Evolutionary conservation across 2,113 vertebrate species (phyloP), one percentile per base, ranked within the genome.

Genomic region (Pollimyrus isidori): DNA sequence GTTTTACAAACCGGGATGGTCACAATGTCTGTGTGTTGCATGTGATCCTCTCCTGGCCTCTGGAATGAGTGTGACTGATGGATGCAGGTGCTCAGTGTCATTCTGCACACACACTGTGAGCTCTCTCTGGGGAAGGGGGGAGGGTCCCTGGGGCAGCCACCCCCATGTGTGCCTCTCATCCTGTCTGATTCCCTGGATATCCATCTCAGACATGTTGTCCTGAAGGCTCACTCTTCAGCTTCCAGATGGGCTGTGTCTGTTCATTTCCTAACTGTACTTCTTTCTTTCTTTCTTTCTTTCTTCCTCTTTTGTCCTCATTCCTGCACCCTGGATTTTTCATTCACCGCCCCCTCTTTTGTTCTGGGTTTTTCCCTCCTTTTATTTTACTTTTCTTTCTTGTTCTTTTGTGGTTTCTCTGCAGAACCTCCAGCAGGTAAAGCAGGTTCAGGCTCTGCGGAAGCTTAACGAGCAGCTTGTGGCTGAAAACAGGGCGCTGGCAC

Each of bases 401-500:
- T 96, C 92, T 95, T 92, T 95, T 94, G 92, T 93, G 92, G 96
- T 96, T 87, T 96, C 93, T 84, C 94, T 96, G 94, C 97, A 99
- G 98, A 98, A 97, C 95, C 97, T 98, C 93, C 97, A 97, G 92
- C 97, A 98, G 97, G 96, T 98, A 97, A 98, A 97, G 96, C 97
- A 99, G 96, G 97, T 98, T 96, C 97, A 97, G 23, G 95, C 97
- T 95, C 96, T 99, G 97, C 97, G 96, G 93, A 96, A 96, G 95
- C 96, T 98, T 95, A 98, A 99, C 96, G 97, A 99, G 94, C 96
- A 96, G 90, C 97, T 99, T 96, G 95, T 98, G 97, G 96, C 96
- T 92, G 98, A 99, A 97, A 99, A 98, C 96, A 97, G 97, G 96
- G 98, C 98, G 92, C 97, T 99, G 97, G 97, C 97, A 93, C 97